These are phyloP conservation scores for Pheosia gnoma DNA, from an alignment of 2,888 invertebrate genomes.

Conservation along the genomic window DNA sequence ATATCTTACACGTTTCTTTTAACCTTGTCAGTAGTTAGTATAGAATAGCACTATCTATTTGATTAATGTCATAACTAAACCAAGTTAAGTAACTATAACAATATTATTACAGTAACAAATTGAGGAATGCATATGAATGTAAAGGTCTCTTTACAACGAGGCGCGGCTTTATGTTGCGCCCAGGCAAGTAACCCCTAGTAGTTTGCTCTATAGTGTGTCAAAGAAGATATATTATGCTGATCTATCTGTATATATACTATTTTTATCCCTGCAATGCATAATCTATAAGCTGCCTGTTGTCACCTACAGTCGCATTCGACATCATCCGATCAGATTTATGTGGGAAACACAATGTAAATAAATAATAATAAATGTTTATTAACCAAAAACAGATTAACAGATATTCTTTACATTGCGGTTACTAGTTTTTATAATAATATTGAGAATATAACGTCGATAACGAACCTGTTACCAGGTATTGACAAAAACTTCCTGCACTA, in stretches of 20 bases:
- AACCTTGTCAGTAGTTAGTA: slow-evolving; percentile 3
- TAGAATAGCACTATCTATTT: slow-evolving; percentile 24
- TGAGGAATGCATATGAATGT: slow-evolving; percentile 20
- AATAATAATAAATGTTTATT: too few relatives aligned
- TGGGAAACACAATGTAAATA: too few relatives aligned
- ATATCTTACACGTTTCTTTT: slow-evolving; percentile 23
- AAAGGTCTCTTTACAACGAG: slow-evolving; percentile 2
- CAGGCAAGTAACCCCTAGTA: background rate
- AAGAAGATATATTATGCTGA: background rate
- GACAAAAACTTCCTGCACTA: too few relatives aligned
- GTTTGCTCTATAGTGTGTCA: background rate
- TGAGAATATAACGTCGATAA: too few relatives aligned
- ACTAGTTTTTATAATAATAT: too few relatives aligned
- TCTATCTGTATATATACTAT: too few relatives aligned
- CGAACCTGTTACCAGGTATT: too few relatives aligned
- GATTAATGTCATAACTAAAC: slow-evolving; percentile 19
- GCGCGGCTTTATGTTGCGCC: background rate
- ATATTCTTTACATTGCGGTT: too few relatives aligned
- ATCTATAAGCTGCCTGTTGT: background rate
- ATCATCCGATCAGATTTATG: too few relatives aligned
- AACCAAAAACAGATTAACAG: too few relatives aligned
- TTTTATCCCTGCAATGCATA: too few relatives aligned
- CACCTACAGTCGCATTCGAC: background rate
- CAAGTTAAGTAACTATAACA: slow-evolving; percentile 5
- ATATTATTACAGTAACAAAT: slow-evolving; percentile 14